phyloP scores from a whole-genome alignment of 2,113 vertebrate species.

The Mungos mungo region DNA sequence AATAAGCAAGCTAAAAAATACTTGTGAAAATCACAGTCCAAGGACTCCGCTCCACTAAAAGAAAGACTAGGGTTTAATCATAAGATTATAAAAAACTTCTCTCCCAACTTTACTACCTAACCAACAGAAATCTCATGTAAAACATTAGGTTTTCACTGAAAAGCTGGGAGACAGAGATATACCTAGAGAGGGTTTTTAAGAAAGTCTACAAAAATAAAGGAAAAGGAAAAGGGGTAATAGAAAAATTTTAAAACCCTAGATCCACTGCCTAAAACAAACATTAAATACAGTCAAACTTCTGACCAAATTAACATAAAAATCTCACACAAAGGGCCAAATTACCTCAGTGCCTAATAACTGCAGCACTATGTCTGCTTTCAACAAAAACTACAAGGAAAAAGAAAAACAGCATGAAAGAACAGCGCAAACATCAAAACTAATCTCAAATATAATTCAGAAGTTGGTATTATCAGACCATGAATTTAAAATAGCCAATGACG shows the following conservation, averaged over 20 bases:
- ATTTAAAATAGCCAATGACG: not conserved
- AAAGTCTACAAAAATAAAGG: not conserved
- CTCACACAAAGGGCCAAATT: not conserved
- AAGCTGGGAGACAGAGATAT: not conserved
- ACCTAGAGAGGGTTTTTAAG: not conserved
- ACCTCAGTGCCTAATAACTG: not conserved
- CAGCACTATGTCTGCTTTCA: not conserved
- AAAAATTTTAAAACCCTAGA: not conserved
- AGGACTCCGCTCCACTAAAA: not conserved
- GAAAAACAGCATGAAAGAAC: not conserved
- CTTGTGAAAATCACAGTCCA: not conserved
- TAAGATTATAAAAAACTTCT: not conserved
- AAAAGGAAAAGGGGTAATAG: not conserved
- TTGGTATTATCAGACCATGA: not conserved
- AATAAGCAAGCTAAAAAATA: not conserved
- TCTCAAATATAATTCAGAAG: not conserved
- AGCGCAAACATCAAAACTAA: not conserved
- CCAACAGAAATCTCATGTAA: rapidly evolving
- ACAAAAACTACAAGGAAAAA: not conserved
- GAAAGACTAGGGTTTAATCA: not conserved
- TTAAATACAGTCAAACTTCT: not conserved
- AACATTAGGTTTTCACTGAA: not conserved
- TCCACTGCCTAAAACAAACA: not conserved
- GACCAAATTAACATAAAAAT: not conserved
- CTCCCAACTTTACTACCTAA: not conserved